A percentile compares a stretch with the other conserved stretches of the same genome.
These are phyloP conservation scores for Bombus terrestris DNA, from an alignment of 1,140 invertebrate genomes.

Conservation along the genomic window DNA sequence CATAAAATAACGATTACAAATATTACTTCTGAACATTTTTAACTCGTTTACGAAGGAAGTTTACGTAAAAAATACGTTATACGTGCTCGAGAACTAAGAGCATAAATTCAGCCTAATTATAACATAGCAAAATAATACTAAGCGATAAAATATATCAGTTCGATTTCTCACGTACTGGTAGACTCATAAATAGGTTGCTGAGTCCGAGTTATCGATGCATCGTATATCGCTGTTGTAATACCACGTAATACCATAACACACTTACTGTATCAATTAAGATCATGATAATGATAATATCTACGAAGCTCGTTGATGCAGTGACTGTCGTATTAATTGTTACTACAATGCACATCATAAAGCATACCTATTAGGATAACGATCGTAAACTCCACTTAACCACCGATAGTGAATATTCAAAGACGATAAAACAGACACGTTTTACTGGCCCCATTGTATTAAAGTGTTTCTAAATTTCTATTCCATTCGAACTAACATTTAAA, in stretches of 20 bases:
- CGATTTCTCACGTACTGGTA: neutral
- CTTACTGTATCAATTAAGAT: conserved; percentile 36
- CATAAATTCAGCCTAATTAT: neutral
- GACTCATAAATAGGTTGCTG: neutral
- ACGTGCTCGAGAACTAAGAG: too few species aligned
- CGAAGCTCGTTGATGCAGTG: neutral
- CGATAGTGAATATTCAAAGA: neutral
- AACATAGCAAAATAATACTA: neutral
- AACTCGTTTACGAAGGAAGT: too few species aligned
- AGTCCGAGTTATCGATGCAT: neutral
- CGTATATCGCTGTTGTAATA: neutral
- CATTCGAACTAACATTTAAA: too few species aligned
- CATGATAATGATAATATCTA: conserved; percentile 22
- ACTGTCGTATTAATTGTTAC: conserved; percentile 28
- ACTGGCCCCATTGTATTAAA: too few species aligned
- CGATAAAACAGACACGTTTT: neutral
- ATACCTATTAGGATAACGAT: neutral
- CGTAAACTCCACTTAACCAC: neutral
- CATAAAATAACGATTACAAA: too few species aligned
- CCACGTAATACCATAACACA: neutral
- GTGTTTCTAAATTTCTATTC: too few species aligned
- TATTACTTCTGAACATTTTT: too few species aligned
- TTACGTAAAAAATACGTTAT: neutral
- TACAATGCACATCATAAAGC: neutral
- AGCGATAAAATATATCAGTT: neutral